Evolutionary conservation across 2,113 vertebrate genomes (phyloP).

Genomic region (Phainopepla nitens): DNA sequence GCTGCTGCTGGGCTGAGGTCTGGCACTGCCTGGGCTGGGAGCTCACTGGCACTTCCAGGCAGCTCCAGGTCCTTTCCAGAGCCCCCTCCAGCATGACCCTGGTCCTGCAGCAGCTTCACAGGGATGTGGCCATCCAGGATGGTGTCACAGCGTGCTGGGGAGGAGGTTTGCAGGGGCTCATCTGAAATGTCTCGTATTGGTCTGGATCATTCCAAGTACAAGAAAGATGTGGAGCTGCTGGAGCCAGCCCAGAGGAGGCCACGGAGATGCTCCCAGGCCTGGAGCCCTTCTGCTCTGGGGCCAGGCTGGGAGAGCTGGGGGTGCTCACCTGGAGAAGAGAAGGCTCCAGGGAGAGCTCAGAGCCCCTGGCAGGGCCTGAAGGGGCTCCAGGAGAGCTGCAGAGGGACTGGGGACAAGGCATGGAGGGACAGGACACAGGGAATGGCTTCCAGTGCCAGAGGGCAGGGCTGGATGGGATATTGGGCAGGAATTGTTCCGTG

Average conservation of each 20-base stretch:
- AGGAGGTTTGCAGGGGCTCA: not conserved
- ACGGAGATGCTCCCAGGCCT: not conserved
- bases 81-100: not conserved
- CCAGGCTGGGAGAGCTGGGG: not conserved
- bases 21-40: not conserved
- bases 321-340: not conserved
- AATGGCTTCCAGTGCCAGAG: not conserved
- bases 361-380: not conserved
- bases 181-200: not conserved
- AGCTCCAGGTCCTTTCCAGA: not conserved
- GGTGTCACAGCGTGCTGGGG: accelerated
- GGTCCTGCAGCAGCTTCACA: not conserved
- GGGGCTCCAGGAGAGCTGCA: not conserved
- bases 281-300: not conserved
- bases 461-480: not conserved
- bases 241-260: not conserved
- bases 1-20: not conserved
- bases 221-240: not conserved
- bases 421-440: not conserved
- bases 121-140: not conserved
- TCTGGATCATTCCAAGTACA: not conserved
- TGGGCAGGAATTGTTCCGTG: not conserved
- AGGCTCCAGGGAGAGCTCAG: not conserved
- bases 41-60: accelerated
- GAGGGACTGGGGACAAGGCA: not conserved